phyloP scores from a whole-genome alignment of 2,888 invertebrate species.

The Spilarctia lutea region DNA sequence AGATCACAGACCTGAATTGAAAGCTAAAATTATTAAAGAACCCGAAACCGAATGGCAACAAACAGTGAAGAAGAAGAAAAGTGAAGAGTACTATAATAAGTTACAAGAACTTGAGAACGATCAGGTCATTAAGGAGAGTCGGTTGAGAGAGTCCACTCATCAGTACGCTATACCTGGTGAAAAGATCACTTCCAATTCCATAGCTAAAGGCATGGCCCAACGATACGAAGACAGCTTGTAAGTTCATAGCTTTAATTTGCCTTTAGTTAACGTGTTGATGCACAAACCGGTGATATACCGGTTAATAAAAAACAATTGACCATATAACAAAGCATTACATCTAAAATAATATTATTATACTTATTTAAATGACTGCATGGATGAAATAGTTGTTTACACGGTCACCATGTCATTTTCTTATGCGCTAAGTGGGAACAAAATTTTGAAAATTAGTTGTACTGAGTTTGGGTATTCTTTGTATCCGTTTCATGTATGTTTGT shows the following conservation, averaged over 20 bases:
- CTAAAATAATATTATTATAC: too few species aligned
- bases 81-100: constrained; percentile 93
- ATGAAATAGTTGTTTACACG: too few species aligned
- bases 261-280: background rate
- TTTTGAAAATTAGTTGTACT: too few species aligned
- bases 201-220: constrained; percentile 95
- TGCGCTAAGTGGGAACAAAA: too few species aligned
- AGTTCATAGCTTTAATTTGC: constrained; percentile 74
- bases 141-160: constrained; percentile 91
- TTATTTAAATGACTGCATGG: too few species aligned
- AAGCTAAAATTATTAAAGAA: constrained; percentile 89
- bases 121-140: constrained; percentile 93
- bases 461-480: too few species aligned
- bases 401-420: too few species aligned
- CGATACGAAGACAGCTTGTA: constrained; percentile 94
- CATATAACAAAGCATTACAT: too few species aligned
- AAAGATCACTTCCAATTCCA: constrained; percentile 90
- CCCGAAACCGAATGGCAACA: constrained; percentile 95
- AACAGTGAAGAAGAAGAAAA: constrained; percentile 92
- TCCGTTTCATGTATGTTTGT: too few species aligned
- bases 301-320: too few species aligned
- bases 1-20: constrained; percentile 88
- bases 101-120: constrained; percentile 94
- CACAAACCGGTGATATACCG: background rate
- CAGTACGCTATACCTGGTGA: constrained; percentile 95